A percentile compares a stretch with the other conserved stretches of the same genome.
Evolutionary conservation across 2,888 invertebrate species (phyloP).

Genomic region (Eupsilia transversa): DNA sequence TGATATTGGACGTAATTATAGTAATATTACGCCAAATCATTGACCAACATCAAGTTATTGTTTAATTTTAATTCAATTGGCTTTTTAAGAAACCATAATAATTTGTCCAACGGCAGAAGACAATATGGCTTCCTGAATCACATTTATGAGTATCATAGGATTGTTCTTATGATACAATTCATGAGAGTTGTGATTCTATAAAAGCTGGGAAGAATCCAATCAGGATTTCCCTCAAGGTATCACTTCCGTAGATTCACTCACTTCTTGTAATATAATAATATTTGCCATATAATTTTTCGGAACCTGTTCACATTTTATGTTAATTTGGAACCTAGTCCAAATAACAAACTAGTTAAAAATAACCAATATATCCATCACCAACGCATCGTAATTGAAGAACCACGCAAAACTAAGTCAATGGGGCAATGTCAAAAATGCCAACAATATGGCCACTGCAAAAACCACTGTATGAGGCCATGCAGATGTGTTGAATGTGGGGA

Average conservation of each 20-base stretch:
- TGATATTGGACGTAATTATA: slow-evolving; percentile 1
- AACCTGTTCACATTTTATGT: background rate
- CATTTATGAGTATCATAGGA: slow-evolving; percentile 36
- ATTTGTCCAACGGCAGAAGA: slow-evolving; percentile 26
- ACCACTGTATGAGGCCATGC: background rate
- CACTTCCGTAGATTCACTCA: background rate
- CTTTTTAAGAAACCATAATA: slow-evolving; percentile 40
- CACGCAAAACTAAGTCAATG: background rate
- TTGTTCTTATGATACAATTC: slow-evolving; percentile 28
- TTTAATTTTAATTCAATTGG: slow-evolving; percentile 18
- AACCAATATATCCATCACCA: background rate
- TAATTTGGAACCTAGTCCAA: background rate
- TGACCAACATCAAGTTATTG: background rate
- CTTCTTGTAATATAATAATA: slow-evolving; percentile 16
- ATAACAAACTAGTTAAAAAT: background rate
- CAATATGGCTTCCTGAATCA: slow-evolving; percentile 3
- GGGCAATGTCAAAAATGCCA: background rate
- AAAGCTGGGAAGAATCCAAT: background rate
- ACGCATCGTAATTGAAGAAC: background rate
- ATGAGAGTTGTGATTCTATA: slow-evolving; percentile 20
- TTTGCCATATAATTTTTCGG: background rate
- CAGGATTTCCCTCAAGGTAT: background rate
- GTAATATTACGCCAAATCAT: background rate
- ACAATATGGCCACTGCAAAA: background rate
- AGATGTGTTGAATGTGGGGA: background rate